Percentiles rank a stretch among this genome's conserved stretches.
Evolutionary conservation across 1,140 invertebrate genomes (phyloP).

Genomic region (Drosophila simulans): DNA sequence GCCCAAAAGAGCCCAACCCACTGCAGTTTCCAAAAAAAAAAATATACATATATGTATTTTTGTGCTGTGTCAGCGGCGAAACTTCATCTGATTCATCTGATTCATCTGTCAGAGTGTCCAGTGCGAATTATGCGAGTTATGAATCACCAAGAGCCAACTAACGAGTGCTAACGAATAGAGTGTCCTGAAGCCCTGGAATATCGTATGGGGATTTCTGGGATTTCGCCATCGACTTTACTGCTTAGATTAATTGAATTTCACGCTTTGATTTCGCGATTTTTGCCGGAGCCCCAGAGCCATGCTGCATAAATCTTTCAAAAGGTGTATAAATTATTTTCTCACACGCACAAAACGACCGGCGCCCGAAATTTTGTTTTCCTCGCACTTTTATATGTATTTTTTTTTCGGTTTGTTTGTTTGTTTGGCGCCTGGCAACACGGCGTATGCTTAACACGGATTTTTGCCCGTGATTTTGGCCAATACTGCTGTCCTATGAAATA

Average conservation of each 20-base stretch:
- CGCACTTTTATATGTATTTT: constrained; percentile 34
- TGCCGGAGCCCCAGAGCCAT: constrained; percentile 39
- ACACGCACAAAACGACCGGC: constrained; percentile 62
- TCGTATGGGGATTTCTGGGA: not conserved
- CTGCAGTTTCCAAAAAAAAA: constrained; percentile 20
- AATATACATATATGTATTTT: constrained; percentile 9
- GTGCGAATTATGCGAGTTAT: constrained; percentile 50
- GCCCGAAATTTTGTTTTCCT: constrained; percentile 35
- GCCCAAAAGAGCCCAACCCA: constrained; percentile 14
- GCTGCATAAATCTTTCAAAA: constrained; percentile 79
- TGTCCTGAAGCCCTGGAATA: constrained; percentile 4
- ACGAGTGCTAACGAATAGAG: not conserved
- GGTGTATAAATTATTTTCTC: constrained; percentile 78
- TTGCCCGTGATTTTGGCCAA: constrained; percentile 42
- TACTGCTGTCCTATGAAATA: constrained; percentile 68
- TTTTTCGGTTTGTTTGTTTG: constrained; percentile 12
- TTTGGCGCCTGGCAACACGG: constrained; percentile 48
- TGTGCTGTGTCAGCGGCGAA: constrained; percentile 58
- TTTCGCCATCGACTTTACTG: constrained; percentile 19
- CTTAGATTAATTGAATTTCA: constrained; percentile 82
- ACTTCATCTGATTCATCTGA: constrained; percentile 69
- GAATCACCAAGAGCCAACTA: constrained; percentile 44
- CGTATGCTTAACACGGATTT: constrained; percentile 67
- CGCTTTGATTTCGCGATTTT: constrained; percentile 73
- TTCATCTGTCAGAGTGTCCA: constrained; percentile 56